Evolutionary conservation across 2,113 vertebrate genomes (phyloP).

Genomic region (Procavia capensis): DNA sequence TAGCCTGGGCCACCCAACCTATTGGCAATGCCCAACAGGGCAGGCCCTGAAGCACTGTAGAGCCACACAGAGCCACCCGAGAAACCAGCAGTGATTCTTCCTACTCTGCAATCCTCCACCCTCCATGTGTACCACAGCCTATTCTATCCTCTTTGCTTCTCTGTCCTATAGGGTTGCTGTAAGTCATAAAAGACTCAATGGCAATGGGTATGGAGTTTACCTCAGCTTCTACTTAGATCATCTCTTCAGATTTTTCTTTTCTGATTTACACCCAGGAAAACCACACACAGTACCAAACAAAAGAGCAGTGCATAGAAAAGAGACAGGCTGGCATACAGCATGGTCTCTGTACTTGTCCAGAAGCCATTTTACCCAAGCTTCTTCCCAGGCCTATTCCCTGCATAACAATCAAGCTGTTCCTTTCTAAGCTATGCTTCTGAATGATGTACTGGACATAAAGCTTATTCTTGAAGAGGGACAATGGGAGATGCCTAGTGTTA

Average conservation of each 20-base stretch:
- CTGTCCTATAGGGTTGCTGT: too few species aligned
- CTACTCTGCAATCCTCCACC: neutral
- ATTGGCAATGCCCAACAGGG: neutral
- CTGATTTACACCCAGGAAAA: neutral
- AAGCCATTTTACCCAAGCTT: neutral
- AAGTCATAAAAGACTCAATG: too few species aligned
- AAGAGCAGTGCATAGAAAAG: neutral
- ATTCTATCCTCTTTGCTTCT: neutral
- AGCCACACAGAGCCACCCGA: neutral
- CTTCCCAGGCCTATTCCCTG: neutral
- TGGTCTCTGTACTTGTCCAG: neutral
- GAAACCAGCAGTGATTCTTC: neutral
- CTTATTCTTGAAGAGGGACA: neutral
- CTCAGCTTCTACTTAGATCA: too few species aligned
- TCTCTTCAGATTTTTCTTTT: too few species aligned
- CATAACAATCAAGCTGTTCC: neutral
- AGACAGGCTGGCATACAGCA: fast-evolving
- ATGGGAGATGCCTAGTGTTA: neutral
- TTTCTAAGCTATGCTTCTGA: neutral
- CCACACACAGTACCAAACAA: neutral
- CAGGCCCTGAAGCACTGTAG: neutral
- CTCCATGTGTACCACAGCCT: neutral
- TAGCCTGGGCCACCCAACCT: neutral
- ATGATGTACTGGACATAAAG: neutral
- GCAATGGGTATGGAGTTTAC: too few species aligned